Base-by-base conservation (phyloP, 2,113 vertebrate genomes). In the Corythornis madagascariensis region DNA sequence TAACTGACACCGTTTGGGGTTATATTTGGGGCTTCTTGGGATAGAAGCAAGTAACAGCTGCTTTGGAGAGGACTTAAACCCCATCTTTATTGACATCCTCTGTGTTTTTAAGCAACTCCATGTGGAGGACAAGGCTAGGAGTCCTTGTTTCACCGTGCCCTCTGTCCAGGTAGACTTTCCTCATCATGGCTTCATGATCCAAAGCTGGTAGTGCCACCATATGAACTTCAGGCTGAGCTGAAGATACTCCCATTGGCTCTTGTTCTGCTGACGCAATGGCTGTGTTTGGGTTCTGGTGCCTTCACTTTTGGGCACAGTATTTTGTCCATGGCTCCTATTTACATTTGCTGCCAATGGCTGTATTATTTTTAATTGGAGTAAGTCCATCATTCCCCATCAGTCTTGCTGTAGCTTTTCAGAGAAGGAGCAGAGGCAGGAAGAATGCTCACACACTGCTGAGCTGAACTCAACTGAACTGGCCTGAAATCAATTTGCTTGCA, bases 401-500 rank as follows among this genome's bases (percentile, higher is more conserved):
- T 61, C 42, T 91, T 79, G 11, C 26, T 70, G 42, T 70, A 70
- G 17, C 24, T 89, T 83, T 53, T 61, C 55, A 92, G 87, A 86
- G 57, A 40, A 79, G 38, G 7, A 86, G 7, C 33, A 87, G 42
- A 78, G 29, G 42, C 9, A 71, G 31, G 18, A 78, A 73, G 66
- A 60, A 57, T 8, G 14, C 13, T 86, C 33, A 55, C 22, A n/a
- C 0, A 3, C 48, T 47, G 69, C 75, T 94, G 52, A 71, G 42
- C 29, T 66, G 50, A 92, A 66, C 65, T 90, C 60, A 77, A 1
- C 43, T 64, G 64, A 90, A 84, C 64, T 43, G 66, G 48, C 24
- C 63, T 69, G 29, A 90, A 95, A 95, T 72, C 38, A 91, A 79
- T 93, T 88, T 88, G 42, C 63, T 93, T 93, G 82, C 67, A 75